Base-by-base conservation (phyloP, 1,140 invertebrate species). In the Calephelis virginiensis region DNA sequence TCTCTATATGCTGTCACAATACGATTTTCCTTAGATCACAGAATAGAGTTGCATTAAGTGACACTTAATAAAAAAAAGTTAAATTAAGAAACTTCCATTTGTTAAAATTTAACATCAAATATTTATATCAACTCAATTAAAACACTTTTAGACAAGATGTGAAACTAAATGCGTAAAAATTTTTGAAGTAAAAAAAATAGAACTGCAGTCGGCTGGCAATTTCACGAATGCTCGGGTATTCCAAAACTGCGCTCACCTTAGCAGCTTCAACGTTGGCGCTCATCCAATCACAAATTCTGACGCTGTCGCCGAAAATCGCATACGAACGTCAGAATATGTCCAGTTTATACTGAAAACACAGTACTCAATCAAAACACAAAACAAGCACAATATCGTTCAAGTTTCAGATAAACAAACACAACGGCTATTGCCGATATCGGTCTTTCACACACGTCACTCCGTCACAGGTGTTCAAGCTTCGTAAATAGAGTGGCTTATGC, bases 371-470 rank as follows among this genome's bases (percentile, higher is more conserved):
- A 85, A 68, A 81, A 83, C 74, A 79, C 71, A 71, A 69, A 77
- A 71, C 68, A 70, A 72, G 14, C 69, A 75, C 73, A 71, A 68
- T 63, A 61, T 69, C 74, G 74, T 75, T 75, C 68, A 63, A 77
- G 74, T 80, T 77, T 80, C 63, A 66, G 70, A 75, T 72, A 71
- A 59, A 69, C 74, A 72, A 80, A 77, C 79, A 84, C 80, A 76
- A 77, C 80, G 74, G 73, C 74, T 74, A 69, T 59, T 83, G 82
- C 81, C 78, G 81, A 81, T 74, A 75, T 64, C 80, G 85, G 80
- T 86, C 77, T 81, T 81, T 85, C 86, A 89, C 83, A 84, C 84
- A 86, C 86, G 80, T 77, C 71, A 83, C 68, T 77, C 61, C 62
- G 81, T 83, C 84, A 88, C 84, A 88, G 83, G 87, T 90, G 83